These are phyloP conservation scores for Echinops telfairi DNA, from an alignment of 2,113 vertebrate genomes.

Conservation along the genomic window DNA sequence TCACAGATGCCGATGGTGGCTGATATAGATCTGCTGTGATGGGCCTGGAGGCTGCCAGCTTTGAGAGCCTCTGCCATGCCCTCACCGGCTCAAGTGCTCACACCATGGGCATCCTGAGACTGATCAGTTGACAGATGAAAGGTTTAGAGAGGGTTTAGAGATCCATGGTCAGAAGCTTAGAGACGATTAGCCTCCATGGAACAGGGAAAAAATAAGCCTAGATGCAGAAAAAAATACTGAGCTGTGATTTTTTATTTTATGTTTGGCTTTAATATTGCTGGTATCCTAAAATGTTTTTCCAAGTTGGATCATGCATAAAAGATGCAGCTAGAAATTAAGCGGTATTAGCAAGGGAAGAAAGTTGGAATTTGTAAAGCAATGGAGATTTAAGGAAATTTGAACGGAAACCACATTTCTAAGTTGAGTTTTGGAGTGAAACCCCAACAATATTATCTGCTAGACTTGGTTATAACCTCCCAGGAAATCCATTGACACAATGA, in stretches of 20 bases:
- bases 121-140: not conserved
- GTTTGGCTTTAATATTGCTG: not conserved
- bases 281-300: not conserved
- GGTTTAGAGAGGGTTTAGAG: not conserved
- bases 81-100: not conserved
- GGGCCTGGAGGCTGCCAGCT: too few relatives aligned
- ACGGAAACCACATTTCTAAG: not conserved
- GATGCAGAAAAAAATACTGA: not conserved
- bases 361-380: not conserved
- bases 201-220: not conserved
- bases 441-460: slow-evolving; percentile 82
- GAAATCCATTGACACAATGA: not conserved
- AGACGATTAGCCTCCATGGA: not conserved
- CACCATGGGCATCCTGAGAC: not conserved
- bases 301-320: not conserved
- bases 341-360: not conserved
- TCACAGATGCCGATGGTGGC: too few relatives aligned
- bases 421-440: slow-evolving; percentile 37
- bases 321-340: slow-evolving; percentile 28
- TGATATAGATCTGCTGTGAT: not conserved
- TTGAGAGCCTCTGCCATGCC: not conserved
- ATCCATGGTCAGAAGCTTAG: not conserved
- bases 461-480: not conserved
- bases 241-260: not conserved
- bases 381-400: slow-evolving; percentile 1